Evolutionary conservation across 2,888 invertebrate genomes (phyloP), one percentile per base, ranked within the genome.

Genomic region (Lagria hirta): DNA sequence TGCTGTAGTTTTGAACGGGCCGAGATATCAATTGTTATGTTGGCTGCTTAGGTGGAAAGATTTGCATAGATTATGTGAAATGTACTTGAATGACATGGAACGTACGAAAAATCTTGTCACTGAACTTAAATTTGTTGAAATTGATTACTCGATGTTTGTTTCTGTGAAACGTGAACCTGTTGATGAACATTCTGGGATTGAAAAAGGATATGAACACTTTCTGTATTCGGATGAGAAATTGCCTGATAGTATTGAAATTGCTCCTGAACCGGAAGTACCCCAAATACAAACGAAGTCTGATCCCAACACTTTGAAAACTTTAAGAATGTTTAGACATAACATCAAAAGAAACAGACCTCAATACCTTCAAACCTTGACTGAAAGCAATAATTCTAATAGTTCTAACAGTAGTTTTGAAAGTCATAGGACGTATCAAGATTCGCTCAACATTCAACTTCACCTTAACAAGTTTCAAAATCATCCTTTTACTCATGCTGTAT

Each of bases 41-140:
- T 88, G 87, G 87, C 77, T 80, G 37, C 73, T 83, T 6, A 74
- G 76, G 18, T 82, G 82, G 81, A 65, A 66, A 24, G 76, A 80
- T 51, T 64, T 81, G 34, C 74, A 75, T 36, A 57, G 66, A n/a
- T 64, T 78, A n/a, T 82, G 81, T 64, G 72, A 76, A 44, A 71
- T 75, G 52, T 80, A 80, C 57, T 60, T 80, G 18, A 73, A 77
- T 43, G 74, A 77, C 51, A 75, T 75, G 2, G 74, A 75, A 44
- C 79, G 82, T 33, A 83, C 83, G 11, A 77, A 81, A 23, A 81
- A 81, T 24, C 73, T 81, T 10, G 81, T 82, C 22, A 84, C 82
- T 1, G 86, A 86, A 63, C 73, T 87, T n/a, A 84, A 84, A 62
- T 86, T 81, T 64, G 73, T 87, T 2, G 83, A 86, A 59, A 78